Base-by-base conservation (phyloP, 2,797 vertebrate species). In the Clarias fuscus region DNA sequence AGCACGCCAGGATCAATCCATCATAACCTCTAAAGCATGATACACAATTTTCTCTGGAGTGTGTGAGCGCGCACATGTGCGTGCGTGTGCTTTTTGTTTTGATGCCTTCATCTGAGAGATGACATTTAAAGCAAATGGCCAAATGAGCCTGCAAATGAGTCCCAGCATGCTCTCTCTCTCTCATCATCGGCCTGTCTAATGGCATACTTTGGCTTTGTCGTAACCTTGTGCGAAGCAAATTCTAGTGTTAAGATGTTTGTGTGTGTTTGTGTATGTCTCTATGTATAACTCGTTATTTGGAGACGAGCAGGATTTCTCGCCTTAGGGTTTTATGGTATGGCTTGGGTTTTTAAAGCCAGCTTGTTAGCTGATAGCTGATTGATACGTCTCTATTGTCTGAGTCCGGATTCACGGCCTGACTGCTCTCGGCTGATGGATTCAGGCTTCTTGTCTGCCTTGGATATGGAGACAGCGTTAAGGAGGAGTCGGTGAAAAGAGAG, bases 91-190 rank as follows among this genome's bases (percentile, higher is more conserved):
- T 88, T 92, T 93, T 94, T 94, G 93, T 94, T 93, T 93, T 92
- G 88, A 90, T 84, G 58, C 76, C 94, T 94, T 95, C 91, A 94
- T 95, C 93, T 92, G 90, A 76, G 68, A 22, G 88, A 82, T 94
- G 94, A 94, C 94, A 94, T 94, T 95, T 94, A 93, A 93, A 92
- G 92, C 93, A 93, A 94, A 93, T 86, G 91, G 92, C 93, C 91
- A 93, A 95, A 95, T 92, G 93, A 94, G 93, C 85, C 91, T 91
- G 92, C 92, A 93, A 94, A 94, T 90, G 91, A 93, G 92, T 87
- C 67, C 65, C 75, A 80, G 82, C 71, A 33, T 84, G 82, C 62
- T 70, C 81, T 64, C 18, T 72, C 8, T 43, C 24, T 48, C 82
- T 0, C 56, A 40, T 65, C 88, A 92, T 94, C 65, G 17, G 90